A percentile compares a stretch with the other conserved stretches of the same genome.
phyloP scores from a whole-genome alignment of 37 sponge, comb jelly and placozoan species.

The Theonella swinhoei region DNA sequence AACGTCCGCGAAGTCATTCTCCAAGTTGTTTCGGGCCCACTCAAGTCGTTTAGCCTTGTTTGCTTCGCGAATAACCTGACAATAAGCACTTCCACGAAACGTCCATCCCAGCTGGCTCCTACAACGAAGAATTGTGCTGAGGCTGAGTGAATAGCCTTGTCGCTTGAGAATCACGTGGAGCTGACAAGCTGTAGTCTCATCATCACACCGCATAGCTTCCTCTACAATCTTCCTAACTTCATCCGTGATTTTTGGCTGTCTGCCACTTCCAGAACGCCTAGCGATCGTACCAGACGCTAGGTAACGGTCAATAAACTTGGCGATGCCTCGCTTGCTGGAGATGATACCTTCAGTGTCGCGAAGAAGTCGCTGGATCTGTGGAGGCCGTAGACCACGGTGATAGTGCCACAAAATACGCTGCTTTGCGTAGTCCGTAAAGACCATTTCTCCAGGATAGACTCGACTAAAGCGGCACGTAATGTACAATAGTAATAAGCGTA shows the following conservation, averaged over 20 bases:
- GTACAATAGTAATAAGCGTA: no score
- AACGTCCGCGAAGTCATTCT: conserved; percentile 23
- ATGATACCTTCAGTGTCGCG: conserved; percentile 9
- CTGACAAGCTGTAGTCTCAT: conserved; percentile 25
- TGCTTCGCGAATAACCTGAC: conserved; percentile 25
- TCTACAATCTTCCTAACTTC: conserved; percentile 19
- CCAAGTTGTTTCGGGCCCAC: conserved; percentile 7
- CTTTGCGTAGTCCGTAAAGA: no score
- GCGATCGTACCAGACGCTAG: neutral
- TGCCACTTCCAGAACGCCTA: neutral
- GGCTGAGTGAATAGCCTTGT: neutral
- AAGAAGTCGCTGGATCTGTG: no score
- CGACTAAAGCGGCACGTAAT: no score
- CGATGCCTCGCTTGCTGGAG: neutral
- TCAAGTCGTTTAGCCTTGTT: conserved; percentile 17
- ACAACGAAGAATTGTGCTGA: conserved; percentile 5
- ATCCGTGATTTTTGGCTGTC: conserved; percentile 2
- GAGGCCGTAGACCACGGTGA: no score
- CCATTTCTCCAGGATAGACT: no score
- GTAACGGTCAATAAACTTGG: conserved; percentile 2
- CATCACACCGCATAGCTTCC: conserved; percentile 23
- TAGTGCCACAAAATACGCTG: no score
- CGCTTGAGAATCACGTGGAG: neutral
- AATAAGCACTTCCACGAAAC: conserved; percentile 31
- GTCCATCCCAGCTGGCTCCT: conserved; percentile 29